A percentile compares a stretch with the other conserved stretches of the same genome.
Conservation (phyloP, 2,113 vertebrate species). For the Poeciliopsis prolifica region DNA sequence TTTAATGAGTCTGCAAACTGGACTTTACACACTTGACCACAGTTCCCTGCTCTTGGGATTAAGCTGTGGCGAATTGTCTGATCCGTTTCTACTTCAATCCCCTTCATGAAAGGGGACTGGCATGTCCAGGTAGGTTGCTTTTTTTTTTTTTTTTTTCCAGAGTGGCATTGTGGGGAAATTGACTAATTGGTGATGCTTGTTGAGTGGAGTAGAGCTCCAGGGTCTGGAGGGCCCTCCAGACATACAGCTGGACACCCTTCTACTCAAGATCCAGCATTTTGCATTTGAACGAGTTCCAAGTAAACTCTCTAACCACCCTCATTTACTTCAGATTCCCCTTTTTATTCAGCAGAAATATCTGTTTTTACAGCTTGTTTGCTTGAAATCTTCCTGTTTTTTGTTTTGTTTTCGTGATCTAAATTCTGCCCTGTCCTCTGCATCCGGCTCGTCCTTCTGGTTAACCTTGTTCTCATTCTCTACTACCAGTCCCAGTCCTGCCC, state of each 20-base stretch:
- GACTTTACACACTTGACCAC: slow-evolving; percentile 34
- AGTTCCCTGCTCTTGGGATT: slow-evolving; percentile 13
- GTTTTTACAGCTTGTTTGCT: slow-evolving; percentile 3
- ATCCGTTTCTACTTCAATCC: slow-evolving; percentile 34
- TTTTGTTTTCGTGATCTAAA: slow-evolving; percentile 48
- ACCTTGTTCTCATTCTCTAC: slow-evolving; percentile 65
- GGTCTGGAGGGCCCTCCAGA: slow-evolving; percentile 55
- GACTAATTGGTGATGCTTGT: slow-evolving; percentile 57
- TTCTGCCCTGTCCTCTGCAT: slow-evolving; percentile 53
- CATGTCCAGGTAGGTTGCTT: slow-evolving; percentile 35
- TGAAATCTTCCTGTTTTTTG: neutral
- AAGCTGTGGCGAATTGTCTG: slow-evolving; percentile 12
- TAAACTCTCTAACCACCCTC: slow-evolving; percentile 7
- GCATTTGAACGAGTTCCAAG: slow-evolving; percentile 52
- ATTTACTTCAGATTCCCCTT: neutral
- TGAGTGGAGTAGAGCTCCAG: slow-evolving; percentile 44
- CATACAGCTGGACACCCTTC: slow-evolving; percentile 58
- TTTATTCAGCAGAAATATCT: neutral
- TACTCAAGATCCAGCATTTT: slow-evolving; percentile 47
- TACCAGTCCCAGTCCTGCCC: slow-evolving; percentile 23
- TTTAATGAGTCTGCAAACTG: slow-evolving; percentile 43
- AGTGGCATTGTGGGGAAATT: slow-evolving; percentile 15
- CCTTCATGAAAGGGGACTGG: slow-evolving; percentile 19
- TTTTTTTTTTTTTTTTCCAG: neutral
- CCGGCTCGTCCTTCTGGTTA: slow-evolving; percentile 55